A percentile compares a stretch with the other conserved stretches of the same genome.
Evolutionary conservation across 2,113 vertebrate species (phyloP).

Genomic region (Balaeniceps rex): DNA sequence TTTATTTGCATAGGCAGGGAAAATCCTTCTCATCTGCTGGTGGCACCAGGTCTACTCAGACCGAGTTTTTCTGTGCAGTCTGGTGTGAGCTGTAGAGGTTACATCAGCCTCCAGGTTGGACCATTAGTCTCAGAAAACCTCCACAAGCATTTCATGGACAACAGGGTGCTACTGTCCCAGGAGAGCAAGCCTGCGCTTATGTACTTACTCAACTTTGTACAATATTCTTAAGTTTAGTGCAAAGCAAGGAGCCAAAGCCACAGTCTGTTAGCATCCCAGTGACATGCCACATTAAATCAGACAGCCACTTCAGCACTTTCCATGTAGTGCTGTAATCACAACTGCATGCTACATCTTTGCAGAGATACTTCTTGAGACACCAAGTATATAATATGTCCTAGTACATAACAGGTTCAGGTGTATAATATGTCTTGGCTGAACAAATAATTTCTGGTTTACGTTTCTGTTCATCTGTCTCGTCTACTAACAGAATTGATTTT

Average conservation of each 20-base stretch:
- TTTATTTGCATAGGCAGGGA: neutral
- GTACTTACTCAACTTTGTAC: neutral
- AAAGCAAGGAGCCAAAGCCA: neutral
- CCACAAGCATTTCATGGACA: neutral
- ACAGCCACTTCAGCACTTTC: neutral
- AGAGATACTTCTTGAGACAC: neutral
- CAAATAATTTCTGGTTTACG: neutral
- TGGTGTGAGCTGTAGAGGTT: neutral
- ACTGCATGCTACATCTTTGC: neutral
- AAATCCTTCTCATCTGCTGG: neutral
- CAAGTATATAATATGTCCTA: neutral
- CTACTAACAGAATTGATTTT: neutral
- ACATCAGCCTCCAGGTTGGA: neutral
- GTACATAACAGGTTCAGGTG: neutral
- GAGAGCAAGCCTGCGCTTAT: neutral
- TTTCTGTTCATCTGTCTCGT: neutral
- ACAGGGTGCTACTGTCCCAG: neutral
- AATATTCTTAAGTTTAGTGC: neutral
- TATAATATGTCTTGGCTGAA: neutral
- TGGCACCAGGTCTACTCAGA: neutral
- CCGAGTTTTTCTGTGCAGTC: neutral
- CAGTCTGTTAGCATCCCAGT: neutral
- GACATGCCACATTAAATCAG: neutral
- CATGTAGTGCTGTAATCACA: neutral
- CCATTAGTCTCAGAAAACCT: neutral